Evolutionary conservation across 2,888 invertebrate species (phyloP), one percentile per base, ranked within the genome.

Genomic region (Calameuta filiformis): DNA sequence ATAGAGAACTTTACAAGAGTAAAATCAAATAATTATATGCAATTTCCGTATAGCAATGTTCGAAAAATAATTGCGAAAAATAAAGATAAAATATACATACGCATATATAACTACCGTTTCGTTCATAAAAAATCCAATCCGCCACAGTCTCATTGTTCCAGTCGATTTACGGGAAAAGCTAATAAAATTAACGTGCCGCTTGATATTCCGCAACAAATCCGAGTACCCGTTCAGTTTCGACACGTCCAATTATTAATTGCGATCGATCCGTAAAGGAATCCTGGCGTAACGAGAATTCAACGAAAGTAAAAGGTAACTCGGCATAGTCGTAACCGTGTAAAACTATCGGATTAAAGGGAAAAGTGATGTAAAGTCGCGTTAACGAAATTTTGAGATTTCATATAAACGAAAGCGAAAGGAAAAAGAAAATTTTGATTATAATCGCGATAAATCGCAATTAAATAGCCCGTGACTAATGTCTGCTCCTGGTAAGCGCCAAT

Each of bases 241-340:
- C 81, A 89, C 86, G 83, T 86, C 85, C 88, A 87, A 88, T 89
- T 86, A 85, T 82, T 85, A 81, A 83, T 87, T 87, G 86, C 87
- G 88, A 90, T 89, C 86, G 89, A 88, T 87, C 87, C 86, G 86
- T 86, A 87, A 89, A 88, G 85, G 84, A 86, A 87, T 82, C 86
- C 85, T 87, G 87, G 84, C 86, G 88, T 89, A 88, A 89, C 89
- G 86, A 82, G 82, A 84, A 84, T 87, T 86, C 82, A 83, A 87
- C 86, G 86, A 87, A 87, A 87, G 87, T 87, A 87, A 87, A 87
- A 87, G 87, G 79, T 71, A 23, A n/a, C 71, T 30, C 12, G 71
- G 9, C 71, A 12, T 31, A 71, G 71, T 56, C 6, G 9, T 15
- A 56, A 23, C 56, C 56, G 6, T 56, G 56, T 9, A 56, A 56